Percentiles rank a stretch among this genome's conserved stretches.
phyloP scores from a whole-genome alignment of 2,888 invertebrate genomes.

The Laothoe populi region DNA sequence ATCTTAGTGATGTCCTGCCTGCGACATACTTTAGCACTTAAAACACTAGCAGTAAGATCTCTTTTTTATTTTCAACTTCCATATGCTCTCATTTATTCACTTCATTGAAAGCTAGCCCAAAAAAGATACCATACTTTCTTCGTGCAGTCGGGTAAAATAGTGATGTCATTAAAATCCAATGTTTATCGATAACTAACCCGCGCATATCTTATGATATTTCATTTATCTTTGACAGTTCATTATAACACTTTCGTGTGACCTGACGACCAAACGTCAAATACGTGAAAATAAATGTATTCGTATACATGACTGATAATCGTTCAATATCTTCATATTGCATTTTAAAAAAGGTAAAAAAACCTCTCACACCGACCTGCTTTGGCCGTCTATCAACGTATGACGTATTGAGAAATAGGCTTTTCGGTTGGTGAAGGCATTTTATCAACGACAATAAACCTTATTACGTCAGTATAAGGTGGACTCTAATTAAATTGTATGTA shows the following conservation, averaged over 20 bases:
- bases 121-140: background rate
- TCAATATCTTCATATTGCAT: conserved; percentile 81
- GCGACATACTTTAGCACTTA: too few relatives aligned
- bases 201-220: conserved; percentile 39
- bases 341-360: conserved; percentile 64
- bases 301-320: conserved; percentile 72
- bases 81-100: too few relatives aligned
- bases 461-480: conserved; percentile 38
- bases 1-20: too few relatives aligned
- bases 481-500: conserved; percentile 34
- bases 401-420: conserved; percentile 57
- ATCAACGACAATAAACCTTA: conserved; percentile 43
- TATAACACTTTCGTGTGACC: conserved; percentile 59
- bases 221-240: conserved; percentile 57
- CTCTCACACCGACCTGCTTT: conserved; percentile 68
- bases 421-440: conserved; percentile 29
- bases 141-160: conserved; percentile 18
- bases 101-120: background rate
- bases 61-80: background rate
- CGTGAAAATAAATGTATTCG: conserved; percentile 57
- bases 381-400: conserved; percentile 82
- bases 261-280: conserved; percentile 52
- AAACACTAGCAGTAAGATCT: too few relatives aligned
- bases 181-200: conserved; percentile 26
- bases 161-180: conserved; percentile 26